Evolutionary conservation across 2,797 vertebrate genomes (phyloP).

Genomic region (Ctenosaura bakeri): DNA sequence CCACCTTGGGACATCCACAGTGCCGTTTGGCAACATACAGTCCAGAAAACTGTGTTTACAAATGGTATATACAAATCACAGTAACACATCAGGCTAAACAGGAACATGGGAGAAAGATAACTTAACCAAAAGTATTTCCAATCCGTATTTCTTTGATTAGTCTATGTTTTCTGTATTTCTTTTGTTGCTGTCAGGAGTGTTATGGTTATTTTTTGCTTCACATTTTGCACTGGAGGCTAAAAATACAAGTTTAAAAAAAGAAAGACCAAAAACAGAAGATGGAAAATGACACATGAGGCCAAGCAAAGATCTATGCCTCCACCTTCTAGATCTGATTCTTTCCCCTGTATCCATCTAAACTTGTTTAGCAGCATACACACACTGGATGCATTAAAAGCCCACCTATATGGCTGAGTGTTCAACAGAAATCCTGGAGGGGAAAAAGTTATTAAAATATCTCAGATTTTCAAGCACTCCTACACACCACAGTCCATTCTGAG

Average conservation of each 20-base stretch:
- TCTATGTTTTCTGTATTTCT: background rate
- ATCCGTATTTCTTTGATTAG: background rate
- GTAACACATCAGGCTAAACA: background rate
- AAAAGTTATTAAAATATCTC: background rate
- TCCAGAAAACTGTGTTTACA: background rate
- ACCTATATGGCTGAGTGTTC: background rate
- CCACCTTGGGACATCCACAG: background rate
- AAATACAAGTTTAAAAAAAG: background rate
- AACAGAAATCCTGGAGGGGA: background rate
- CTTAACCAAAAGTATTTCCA: background rate
- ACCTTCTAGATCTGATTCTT: constrained; percentile 6
- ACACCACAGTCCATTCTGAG: background rate
- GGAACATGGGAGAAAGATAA: background rate
- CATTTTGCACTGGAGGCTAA: background rate
- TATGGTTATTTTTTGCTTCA: background rate
- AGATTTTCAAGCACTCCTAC: background rate
- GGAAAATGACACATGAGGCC: background rate
- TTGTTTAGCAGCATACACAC: background rate
- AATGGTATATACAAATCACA: background rate
- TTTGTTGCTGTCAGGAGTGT: background rate
- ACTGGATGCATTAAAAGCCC: background rate
- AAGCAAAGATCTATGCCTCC: no score
- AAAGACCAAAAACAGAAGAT: background rate
- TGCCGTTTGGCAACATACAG: background rate
- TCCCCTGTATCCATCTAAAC: background rate